These are phyloP conservation scores for Aspidoscelis tigris DNA, from an alignment of 2,113 vertebrate species.

Conservation along the genomic window DNA sequence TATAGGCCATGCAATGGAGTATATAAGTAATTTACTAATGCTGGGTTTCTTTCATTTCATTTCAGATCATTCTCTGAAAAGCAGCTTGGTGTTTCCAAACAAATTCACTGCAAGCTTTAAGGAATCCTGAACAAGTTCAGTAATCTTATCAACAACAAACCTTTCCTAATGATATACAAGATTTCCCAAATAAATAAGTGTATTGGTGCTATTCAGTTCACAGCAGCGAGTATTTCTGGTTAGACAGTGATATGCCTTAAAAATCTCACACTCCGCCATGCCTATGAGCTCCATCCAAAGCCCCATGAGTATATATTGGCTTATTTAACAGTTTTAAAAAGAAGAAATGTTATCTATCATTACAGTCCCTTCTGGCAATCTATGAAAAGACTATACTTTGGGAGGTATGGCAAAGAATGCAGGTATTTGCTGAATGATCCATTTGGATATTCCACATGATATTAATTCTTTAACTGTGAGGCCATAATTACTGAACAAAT, in stretches of 20 bases:
- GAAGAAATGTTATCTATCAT: constrained; percentile 33
- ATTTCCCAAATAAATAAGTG: constrained; percentile 72
- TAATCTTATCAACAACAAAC: constrained; percentile 61
- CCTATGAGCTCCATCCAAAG: constrained; percentile 43
- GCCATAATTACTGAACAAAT: rapidly evolving
- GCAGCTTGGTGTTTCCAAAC: constrained; percentile 59
- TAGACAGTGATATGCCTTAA: constrained; percentile 58
- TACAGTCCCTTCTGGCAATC: constrained; percentile 17
- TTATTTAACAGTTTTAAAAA: constrained; percentile 56
- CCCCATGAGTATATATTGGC: constrained; percentile 33
- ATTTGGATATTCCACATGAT: rapidly evolving
- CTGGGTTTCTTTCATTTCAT: constrained; percentile 67
- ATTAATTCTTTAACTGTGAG: background rate
- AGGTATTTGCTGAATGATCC: background rate
- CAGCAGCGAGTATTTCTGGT: constrained; percentile 72
- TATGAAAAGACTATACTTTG: constrained; percentile 15
- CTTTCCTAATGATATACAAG: constrained; percentile 74
- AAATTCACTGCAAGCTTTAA: constrained; percentile 67
- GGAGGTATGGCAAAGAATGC: constrained; percentile 38
- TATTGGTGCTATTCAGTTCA: constrained; percentile 71
- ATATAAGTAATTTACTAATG: constrained; percentile 64
- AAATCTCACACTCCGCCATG: constrained; percentile 51
- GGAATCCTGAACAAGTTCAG: constrained; percentile 69
- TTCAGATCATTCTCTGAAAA: constrained; percentile 60
- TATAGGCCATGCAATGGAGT: too few relatives aligned